Percentiles rank a stretch among this genome's conserved stretches.
These are phyloP conservation scores for Ips nitidus DNA, from an alignment of 1,140 invertebrate genomes.

Conservation along the genomic window DNA sequence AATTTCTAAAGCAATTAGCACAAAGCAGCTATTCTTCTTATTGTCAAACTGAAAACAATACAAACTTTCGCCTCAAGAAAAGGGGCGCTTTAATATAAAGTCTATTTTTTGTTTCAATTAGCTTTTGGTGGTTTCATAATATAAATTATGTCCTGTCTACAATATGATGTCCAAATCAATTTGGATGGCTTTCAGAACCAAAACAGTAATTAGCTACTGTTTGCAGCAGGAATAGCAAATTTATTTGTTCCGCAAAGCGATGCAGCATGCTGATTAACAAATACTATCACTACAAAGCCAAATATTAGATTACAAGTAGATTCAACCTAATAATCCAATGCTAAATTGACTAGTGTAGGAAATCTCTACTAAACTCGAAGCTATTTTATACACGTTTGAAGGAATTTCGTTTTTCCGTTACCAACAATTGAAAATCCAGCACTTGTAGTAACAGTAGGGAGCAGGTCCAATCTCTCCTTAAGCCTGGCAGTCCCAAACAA, in stretches of 20 bases:
- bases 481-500: slow-evolving; percentile 11
- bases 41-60: slow-evolving; percentile 11
- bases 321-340: too few relatives aligned
- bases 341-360: neutral
- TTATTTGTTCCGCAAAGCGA: neutral
- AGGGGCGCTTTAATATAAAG: neutral
- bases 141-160: too few relatives aligned
- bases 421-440: neutral
- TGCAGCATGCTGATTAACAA: slow-evolving; percentile 5
- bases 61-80: slow-evolving; percentile 10
- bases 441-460: neutral
- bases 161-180: too few relatives aligned
- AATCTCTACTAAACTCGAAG: neutral
- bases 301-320: slow-evolving; percentile 10
- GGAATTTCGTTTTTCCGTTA: neutral
- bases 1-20: slow-evolving; percentile 4
- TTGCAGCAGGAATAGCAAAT: neutral
- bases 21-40: slow-evolving; percentile 3
- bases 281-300: slow-evolving; percentile 7
- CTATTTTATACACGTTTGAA: neutral
- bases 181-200: too few relatives aligned
- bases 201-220: slow-evolving; percentile 4
- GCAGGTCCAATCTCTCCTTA: slow-evolving; percentile 8
- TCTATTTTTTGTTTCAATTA: too few relatives aligned
- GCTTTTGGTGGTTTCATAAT: too few relatives aligned